phyloP scores from a whole-genome alignment of 30 jellyfish, hydroid and myxozoan genomes.

The Nemopilema nomurai region DNA sequence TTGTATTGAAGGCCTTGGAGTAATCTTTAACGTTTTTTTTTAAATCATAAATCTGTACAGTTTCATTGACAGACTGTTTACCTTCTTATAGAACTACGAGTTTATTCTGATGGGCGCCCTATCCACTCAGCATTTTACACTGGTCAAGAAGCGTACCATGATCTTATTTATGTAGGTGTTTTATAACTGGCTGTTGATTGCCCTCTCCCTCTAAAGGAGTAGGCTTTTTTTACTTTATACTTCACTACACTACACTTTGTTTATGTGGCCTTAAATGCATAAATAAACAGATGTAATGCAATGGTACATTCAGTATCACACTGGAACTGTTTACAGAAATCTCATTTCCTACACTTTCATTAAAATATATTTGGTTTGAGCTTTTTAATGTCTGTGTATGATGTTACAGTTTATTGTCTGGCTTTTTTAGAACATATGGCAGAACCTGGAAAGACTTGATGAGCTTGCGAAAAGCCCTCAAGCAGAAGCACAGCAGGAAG shows the following conservation, averaged over 20 bases:
- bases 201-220: too few species aligned
- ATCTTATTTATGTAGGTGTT: slow-evolving; percentile 76
- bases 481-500: background rate
- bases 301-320: too few species aligned
- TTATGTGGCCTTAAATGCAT: background rate
- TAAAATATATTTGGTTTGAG: too few species aligned
- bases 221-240: too few species aligned
- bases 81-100: slow-evolving; percentile 21
- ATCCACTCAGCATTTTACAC: slow-evolving; percentile 77
- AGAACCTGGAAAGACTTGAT: slow-evolving; percentile 63
- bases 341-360: too few species aligned
- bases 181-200: background rate
- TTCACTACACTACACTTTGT: too few species aligned
- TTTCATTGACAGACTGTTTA: background rate
- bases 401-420: background rate
- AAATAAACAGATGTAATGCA: too few species aligned
- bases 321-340: too few species aligned
- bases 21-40: too few species aligned
- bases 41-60: too few species aligned
- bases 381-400: too few species aligned
- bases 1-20: too few species aligned
- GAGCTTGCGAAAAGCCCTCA: slow-evolving; percentile 10
- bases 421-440: slow-evolving; percentile 66
- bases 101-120: slow-evolving; percentile 82
- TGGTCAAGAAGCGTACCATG: slow-evolving; percentile 88